phyloP scores from a whole-genome alignment of 1,140 invertebrate genomes.

The Drosophila nannoptera region DNA sequence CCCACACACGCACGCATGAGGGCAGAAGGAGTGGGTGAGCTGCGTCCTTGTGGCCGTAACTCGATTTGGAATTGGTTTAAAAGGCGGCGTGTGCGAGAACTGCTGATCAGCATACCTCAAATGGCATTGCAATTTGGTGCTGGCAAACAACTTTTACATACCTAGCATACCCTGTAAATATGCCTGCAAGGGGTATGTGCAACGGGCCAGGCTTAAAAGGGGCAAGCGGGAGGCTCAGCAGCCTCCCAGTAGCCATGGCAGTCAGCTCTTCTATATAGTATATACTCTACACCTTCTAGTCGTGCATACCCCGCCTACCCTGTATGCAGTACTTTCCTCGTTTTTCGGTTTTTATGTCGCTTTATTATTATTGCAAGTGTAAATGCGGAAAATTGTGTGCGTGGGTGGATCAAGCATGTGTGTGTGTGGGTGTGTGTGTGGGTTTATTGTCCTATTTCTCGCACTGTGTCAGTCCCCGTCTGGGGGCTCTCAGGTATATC shows the following conservation, averaged over 20 bases:
- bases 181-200: background rate
- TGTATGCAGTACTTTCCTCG: constrained; percentile 9
- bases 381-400: constrained; percentile 59
- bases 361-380: constrained; percentile 77
- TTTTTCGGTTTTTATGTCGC: constrained; percentile 53
- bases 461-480: constrained; percentile 18
- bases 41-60: constrained; percentile 69
- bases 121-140: constrained; percentile 49
- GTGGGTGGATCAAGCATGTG: constrained; percentile 8
- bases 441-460: constrained; percentile 57
- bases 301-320: background rate
- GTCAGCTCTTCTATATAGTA: background rate
- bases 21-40: constrained; percentile 16
- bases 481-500: constrained; percentile 14
- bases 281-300: background rate
- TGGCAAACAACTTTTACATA: constrained; percentile 33
- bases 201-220: too few species aligned
- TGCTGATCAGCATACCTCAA: constrained; percentile 67
- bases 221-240: too few species aligned
- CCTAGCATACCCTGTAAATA: background rate
- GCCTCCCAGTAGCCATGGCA: too few species aligned
- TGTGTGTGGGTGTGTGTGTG: constrained; percentile 21
- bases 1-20: too few species aligned
- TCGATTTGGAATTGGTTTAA: constrained; percentile 75
- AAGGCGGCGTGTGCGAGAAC: constrained; percentile 59